Evolutionary conservation across 2,797 vertebrate species (phyloP), one percentile per base, ranked within the genome.

Genomic region (Trachops cirrhosus): DNA sequence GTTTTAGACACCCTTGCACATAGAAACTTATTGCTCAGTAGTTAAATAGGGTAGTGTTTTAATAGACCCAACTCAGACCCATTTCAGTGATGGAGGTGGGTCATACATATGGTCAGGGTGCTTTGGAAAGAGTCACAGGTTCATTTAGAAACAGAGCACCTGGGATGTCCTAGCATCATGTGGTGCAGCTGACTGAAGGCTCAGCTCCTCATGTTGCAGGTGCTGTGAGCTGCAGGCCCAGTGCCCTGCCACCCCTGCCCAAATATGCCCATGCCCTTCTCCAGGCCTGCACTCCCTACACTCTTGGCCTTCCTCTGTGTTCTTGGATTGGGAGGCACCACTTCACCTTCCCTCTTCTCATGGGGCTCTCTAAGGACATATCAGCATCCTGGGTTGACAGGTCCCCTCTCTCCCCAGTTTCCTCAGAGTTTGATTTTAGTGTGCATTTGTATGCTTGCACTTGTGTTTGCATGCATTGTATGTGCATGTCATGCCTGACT

Each of bases 241-340:
- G 70, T 4, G 29, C 18, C 29, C 32, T 6, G 4, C 24, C 26
- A 32, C 29, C 15, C n/a, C 5, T 2, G 2, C 48, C 46, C 32
- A 12, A 5, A 2, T 3, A 1, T 54, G 48, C 82, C n/a, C 22
- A 3, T 0, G 15, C 37, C 19, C 6, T 34, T 9, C 32, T 64
- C 22, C 39, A 26, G 86, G 80, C 64, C 59, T 29, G 46, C 52
- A 54, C 37, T 83, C 8, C 5, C 12, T 19, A 3, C 32, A 14
- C 54, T 3, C 39, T 57, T 62, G 41, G 39, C 32, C 41, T 86
- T 48, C 54, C 32, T 83, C 14, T 54, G 57, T 68, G 11, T 62
- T 78, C 34, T 67, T 57, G 4, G 3, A 44, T 18, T 44, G 10
- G 34, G 73, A 86, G 32, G 29, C 24, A 12, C 52, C 24, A 8